phyloP scores from a whole-genome alignment of 1,140 invertebrate species.

The Bombus soroeensis region DNA sequence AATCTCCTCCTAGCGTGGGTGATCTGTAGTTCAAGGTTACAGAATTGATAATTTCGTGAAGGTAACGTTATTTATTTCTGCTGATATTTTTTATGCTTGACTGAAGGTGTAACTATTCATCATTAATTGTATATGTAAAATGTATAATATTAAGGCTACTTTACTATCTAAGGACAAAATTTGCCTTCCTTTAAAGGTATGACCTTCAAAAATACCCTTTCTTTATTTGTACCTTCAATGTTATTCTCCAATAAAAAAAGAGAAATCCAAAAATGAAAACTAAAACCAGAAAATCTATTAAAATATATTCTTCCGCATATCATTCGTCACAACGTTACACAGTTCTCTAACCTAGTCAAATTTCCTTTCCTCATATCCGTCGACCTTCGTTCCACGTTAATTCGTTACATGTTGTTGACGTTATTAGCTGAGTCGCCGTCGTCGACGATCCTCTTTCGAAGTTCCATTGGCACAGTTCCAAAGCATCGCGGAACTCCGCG shows the following conservation, averaged over 20 bases:
- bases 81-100: not conserved
- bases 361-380: not conserved
- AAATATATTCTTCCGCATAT: not conserved
- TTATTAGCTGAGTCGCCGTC: conserved; percentile 53
- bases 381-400: conserved; percentile 20
- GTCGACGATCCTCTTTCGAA: conserved; percentile 36
- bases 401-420: conserved; percentile 38
- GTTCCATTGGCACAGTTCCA: conserved; percentile 69
- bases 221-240: not conserved
- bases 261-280: not conserved
- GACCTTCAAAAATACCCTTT: too few species aligned
- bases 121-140: too few species aligned
- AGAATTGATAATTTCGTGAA: not conserved
- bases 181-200: too few species aligned
- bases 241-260: too few species aligned
- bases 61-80: not conserved
- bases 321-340: not conserved
- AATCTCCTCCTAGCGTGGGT: not conserved
- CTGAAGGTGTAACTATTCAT: too few species aligned
- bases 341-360: not conserved
- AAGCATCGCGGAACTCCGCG: conserved; percentile 26
- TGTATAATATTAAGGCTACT: too few species aligned
- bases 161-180: too few species aligned
- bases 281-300: not conserved
- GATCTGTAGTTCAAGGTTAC: too few species aligned